A percentile compares a stretch with the other conserved stretches of the same genome.
Conservation (phyloP, 2,888 invertebrate species). For the Tribolium freemani region DNA sequence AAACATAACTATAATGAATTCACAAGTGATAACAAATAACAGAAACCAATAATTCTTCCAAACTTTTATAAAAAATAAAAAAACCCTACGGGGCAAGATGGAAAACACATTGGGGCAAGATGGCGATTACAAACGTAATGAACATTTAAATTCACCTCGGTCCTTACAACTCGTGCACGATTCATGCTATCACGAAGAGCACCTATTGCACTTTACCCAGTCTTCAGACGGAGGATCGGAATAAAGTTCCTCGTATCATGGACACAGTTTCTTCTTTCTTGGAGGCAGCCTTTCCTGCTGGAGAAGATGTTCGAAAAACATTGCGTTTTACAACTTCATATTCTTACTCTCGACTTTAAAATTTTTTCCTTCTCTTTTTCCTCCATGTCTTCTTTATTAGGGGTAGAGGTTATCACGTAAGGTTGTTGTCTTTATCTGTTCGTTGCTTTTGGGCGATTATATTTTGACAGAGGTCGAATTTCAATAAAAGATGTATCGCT, state of each 20-base stretch:
- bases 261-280: background rate
- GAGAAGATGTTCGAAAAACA: background rate
- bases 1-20: too few relatives aligned
- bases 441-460: background rate
- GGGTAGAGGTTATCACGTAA: background rate
- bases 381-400: background rate
- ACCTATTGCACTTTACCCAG: constrained; percentile 39
- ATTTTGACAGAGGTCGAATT: too few relatives aligned
- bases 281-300: background rate
- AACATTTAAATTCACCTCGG: constrained; percentile 35
- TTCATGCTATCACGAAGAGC: constrained; percentile 42
- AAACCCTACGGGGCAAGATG: too few relatives aligned
- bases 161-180: constrained; percentile 33
- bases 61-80: too few relatives aligned
- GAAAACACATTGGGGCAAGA: background rate
- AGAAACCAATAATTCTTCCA: too few relatives aligned
- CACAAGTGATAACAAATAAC: too few relatives aligned
- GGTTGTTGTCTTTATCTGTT: background rate
- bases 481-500: too few relatives aligned
- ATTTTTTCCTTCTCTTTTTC: background rate
- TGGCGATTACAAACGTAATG: constrained; percentile 16
- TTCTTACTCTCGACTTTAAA: background rate
- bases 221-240: constrained; percentile 36
- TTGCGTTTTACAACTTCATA: background rate
- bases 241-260: constrained; percentile 17